Base-by-base conservation (phyloP, 2,888 invertebrate genomes). In the Tipula helvola region DNA sequence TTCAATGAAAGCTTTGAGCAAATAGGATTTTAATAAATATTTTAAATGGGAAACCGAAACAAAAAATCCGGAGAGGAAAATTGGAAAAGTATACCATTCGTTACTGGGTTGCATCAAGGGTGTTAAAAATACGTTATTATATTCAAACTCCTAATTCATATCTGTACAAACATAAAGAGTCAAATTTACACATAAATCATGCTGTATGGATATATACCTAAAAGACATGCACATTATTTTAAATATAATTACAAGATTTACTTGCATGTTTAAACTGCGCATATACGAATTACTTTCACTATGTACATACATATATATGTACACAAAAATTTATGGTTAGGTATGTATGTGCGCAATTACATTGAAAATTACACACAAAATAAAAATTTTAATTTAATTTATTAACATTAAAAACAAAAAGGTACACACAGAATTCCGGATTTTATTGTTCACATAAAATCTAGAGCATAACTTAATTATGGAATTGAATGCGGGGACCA, bases 11-110 rank as follows among this genome's bases (percentile, higher is more conserved):
- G 39, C 85, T 42, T 42, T 85, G 85, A 85, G 85, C 85, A 42
- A 85, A 85, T 85, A 39, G 85, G 39, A 85, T 85, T 85, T 85
- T 85, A 85, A 85, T 85, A 42, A 85, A 85, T 85, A 18, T 85
- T 42, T 44, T 85, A 28, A 71, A 71, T 71, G 71, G 71, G 71
- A 71, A 71, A 71, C 28, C 28, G 12, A 71, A 71, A 28, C 10
- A 71, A 71, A 28, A n/a, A 71, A 71, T 10, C 28, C 28, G 10
- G 71, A 71, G 71, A 28, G 28, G 71, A 71, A 71, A 71, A 71
- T 71, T 28, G 71, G 71, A 71, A 71, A 71, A 10, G 10, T 52
- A 52, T 52, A 52, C 39, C 39, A 39, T 28, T 28, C 39, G 39
- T 7, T 4, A 71, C 71, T 28, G 71, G 28, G 28, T 2, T 71